Evolutionary conservation across 2,888 invertebrate genomes (phyloP).

Genomic region (Zaprionus obscuricornis): DNA sequence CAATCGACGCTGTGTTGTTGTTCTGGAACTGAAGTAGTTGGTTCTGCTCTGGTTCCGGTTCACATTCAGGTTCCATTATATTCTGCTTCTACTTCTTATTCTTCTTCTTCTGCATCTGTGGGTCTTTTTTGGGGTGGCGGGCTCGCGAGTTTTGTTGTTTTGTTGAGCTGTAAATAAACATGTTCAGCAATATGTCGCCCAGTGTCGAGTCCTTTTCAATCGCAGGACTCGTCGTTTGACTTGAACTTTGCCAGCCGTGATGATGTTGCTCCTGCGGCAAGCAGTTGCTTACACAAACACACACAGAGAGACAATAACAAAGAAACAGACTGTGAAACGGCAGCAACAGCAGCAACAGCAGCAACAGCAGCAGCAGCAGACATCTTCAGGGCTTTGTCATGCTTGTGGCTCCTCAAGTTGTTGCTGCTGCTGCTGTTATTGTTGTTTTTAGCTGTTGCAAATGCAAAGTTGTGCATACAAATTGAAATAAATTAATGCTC

Average conservation of each 20-base stretch:
- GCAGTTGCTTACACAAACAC: too few relatives aligned
- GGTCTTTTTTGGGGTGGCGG: constrained; percentile 4
- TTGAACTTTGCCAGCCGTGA: constrained; percentile 31
- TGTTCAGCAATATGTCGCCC: constrained; percentile 72
- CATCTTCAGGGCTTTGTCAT: constrained; percentile 41
- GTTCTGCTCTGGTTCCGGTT: constrained; percentile 41
- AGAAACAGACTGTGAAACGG: too few relatives aligned
- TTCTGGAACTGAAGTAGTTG: constrained; percentile 3
- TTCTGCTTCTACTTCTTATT: too few relatives aligned
- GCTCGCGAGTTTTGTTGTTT: constrained; percentile 53
- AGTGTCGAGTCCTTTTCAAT: constrained; percentile 22
- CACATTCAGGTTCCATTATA: constrained; percentile 17
- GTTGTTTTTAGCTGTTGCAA: constrained; percentile 41
- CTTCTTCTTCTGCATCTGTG: too few relatives aligned
- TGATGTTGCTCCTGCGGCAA: constrained; percentile 51
- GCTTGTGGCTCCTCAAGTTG: constrained; percentile 4
- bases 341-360: too few relatives aligned
- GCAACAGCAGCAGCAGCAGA: too few relatives aligned
- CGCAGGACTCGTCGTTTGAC: constrained; percentile 18
- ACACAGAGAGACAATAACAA: too few relatives aligned
- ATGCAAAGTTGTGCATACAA: constrained; percentile 56
- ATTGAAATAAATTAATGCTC: constrained; percentile 61
- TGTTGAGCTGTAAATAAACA: constrained; percentile 72
- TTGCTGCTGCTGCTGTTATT: constrained; percentile 29
- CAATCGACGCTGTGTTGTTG: too few relatives aligned